Conservation (phyloP, 2,888 invertebrate species). For the Agrochola lota region DNA sequence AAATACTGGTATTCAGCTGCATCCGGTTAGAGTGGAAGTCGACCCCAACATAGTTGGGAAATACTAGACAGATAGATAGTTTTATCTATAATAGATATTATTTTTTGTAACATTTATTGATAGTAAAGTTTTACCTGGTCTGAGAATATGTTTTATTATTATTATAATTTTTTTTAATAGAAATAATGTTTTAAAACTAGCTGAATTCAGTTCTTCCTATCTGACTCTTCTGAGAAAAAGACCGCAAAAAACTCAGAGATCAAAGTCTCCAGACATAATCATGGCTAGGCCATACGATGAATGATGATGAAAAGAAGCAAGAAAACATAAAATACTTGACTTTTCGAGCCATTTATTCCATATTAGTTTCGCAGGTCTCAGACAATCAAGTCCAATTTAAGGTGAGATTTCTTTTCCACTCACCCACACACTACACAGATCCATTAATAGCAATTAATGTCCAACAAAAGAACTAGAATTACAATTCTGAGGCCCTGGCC, state of each 20-base stretch:
- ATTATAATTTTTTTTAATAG: too few species aligned
- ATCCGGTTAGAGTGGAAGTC: too few species aligned
- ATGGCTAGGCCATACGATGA: neutral
- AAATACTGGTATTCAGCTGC: too few species aligned
- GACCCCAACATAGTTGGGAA: too few species aligned
- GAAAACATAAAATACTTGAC: neutral
- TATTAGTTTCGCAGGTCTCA: neutral
- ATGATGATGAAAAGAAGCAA: neutral
- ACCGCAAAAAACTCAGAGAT: too few species aligned
- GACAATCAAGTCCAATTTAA: neutral
- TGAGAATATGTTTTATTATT: too few species aligned
- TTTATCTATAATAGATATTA: neutral
- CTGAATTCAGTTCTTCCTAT: too few species aligned
- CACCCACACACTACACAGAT: neutral
- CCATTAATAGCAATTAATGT: slow-evolving; percentile 36
- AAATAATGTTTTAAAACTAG: too few species aligned
- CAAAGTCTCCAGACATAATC: neutral
- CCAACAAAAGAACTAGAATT: slow-evolving; percentile 13
- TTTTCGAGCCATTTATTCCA: neutral
- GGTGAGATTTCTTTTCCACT: neutral
- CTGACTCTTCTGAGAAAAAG: too few species aligned
- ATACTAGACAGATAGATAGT: too few species aligned
- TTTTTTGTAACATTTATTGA: neutral
- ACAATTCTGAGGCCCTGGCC: slow-evolving; percentile 9
- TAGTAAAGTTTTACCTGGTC: neutral